These are phyloP conservation scores for Cantharis rufa DNA, from an alignment of 2,888 invertebrate genomes.

Conservation along the genomic window DNA sequence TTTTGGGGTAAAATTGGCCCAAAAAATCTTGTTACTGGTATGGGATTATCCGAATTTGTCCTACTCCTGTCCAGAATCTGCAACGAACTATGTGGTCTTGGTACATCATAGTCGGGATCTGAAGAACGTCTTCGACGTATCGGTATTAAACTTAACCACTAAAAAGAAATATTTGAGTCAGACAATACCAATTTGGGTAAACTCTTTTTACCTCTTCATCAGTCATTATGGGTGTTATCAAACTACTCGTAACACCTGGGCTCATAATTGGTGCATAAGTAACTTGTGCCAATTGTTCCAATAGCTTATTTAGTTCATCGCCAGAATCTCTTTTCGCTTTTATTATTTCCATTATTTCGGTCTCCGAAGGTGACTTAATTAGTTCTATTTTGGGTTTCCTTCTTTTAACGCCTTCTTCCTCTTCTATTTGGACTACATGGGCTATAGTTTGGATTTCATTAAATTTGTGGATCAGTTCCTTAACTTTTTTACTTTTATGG, in stretches of 20 bases:
- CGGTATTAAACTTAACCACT: conserved; percentile 49
- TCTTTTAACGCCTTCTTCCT: conserved; percentile 36
- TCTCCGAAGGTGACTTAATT: neutral
- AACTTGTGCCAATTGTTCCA: conserved; percentile 53
- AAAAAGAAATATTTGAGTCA: conserved; percentile 10
- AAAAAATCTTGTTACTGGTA: conserved; percentile 52
- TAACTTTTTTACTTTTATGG: conserved; percentile 39
- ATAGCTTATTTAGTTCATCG: conserved; percentile 48
- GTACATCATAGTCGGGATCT: conserved; percentile 58
- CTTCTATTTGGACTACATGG: neutral
- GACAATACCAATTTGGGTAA: neutral
- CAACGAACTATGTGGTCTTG: conserved; percentile 54
- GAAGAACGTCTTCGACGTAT: conserved; percentile 46
- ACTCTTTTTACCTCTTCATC: conserved; percentile 47
- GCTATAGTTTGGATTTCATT: conserved; percentile 36
- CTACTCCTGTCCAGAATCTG: conserved; percentile 34
- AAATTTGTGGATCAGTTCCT: conserved; percentile 49
- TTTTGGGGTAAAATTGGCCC: conserved; percentile 43
- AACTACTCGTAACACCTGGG: conserved; percentile 51
- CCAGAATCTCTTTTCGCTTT: conserved; percentile 41
- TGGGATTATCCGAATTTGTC: conserved; percentile 37
- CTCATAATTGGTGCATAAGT: conserved; percentile 52
- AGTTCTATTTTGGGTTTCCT: conserved; percentile 18
- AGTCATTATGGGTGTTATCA: conserved; percentile 42
- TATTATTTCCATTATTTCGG: neutral